A percentile compares a stretch with the other conserved stretches of the same genome.
Evolutionary conservation across 2,888 invertebrate genomes (phyloP).

Genomic region (Tricholauxania praeusta): DNA sequence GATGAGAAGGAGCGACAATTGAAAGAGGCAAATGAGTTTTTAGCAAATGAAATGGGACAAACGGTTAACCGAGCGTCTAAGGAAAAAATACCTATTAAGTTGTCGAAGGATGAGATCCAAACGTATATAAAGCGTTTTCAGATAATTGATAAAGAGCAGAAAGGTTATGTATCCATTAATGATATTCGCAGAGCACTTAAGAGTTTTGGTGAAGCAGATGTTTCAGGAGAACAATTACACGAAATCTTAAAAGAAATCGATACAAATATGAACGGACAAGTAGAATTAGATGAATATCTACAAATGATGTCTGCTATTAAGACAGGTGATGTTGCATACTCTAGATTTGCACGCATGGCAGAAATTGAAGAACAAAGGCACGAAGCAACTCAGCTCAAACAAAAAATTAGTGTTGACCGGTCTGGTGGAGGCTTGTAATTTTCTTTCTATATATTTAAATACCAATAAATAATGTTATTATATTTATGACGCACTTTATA

Average conservation of each 20-base stretch:
- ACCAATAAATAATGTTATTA: too few relatives aligned
- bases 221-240: conserved; percentile 94
- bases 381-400: conserved; percentile 80
- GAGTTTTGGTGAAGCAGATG: conserved; percentile 84
- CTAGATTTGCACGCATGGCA: conserved; percentile 94
- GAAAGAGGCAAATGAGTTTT: conserved; percentile 84
- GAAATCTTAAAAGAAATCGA: conserved; percentile 98
- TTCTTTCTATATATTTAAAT: conserved; percentile 35
- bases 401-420: conserved; percentile 89
- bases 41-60: conserved; percentile 97
- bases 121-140: conserved; percentile 95
- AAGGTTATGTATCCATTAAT: conserved; percentile 98
- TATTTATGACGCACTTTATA: too few relatives aligned
- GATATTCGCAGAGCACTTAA: conserved; percentile 96
- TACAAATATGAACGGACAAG: conserved; percentile 99
- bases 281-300: conserved; percentile 98
- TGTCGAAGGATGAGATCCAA: conserved; percentile 94
- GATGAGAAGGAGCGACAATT: conserved; percentile 84
- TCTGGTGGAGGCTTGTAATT: conserved; percentile 94
- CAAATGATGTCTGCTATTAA: conserved; percentile 99
- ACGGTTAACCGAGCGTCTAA: conserved; percentile 89
- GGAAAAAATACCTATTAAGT: conserved; percentile 90
- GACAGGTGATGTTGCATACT: conserved; percentile 94
- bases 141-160: conserved; percentile 93
- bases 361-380: conserved; percentile 90